Conservation (phyloP, 2,113 vertebrate species). For the Morone chrysops region DNA sequence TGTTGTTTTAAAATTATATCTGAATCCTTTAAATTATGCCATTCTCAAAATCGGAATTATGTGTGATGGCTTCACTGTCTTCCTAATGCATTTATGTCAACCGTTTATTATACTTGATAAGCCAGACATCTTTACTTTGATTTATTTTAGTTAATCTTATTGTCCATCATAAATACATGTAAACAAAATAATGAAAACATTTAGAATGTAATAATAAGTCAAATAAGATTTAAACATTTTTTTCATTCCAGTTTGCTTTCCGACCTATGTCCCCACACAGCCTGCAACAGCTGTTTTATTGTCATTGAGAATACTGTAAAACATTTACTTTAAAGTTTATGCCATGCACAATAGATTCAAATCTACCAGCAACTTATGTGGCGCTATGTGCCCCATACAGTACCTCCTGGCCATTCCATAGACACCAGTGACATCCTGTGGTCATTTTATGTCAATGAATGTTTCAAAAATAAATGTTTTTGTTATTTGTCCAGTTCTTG, state of each 20-base stretch:
- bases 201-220: not conserved
- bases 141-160: not conserved
- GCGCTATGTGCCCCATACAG: accelerated
- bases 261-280: not conserved
- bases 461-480: not conserved
- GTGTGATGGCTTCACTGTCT: not conserved
- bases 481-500: not conserved
- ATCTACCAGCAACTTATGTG: not conserved
- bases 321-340: not conserved
- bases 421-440: slow-evolving; percentile 73
- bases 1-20: no score
- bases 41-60: not conserved
- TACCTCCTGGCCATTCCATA: not conserved
- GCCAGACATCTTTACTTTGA: not conserved
- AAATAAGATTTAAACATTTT: not conserved
- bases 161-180: not conserved
- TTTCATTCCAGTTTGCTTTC: not conserved
- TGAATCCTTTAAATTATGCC: not conserved
- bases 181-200: not conserved
- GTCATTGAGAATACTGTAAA: not conserved
- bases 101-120: not conserved
- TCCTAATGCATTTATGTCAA: not conserved
- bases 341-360: no score
- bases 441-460: slow-evolving; percentile 26
- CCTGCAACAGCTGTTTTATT: not conserved